Evolutionary conservation across 2,113 vertebrate genomes (phyloP).

Genomic region (Fukomys damarensis): DNA sequence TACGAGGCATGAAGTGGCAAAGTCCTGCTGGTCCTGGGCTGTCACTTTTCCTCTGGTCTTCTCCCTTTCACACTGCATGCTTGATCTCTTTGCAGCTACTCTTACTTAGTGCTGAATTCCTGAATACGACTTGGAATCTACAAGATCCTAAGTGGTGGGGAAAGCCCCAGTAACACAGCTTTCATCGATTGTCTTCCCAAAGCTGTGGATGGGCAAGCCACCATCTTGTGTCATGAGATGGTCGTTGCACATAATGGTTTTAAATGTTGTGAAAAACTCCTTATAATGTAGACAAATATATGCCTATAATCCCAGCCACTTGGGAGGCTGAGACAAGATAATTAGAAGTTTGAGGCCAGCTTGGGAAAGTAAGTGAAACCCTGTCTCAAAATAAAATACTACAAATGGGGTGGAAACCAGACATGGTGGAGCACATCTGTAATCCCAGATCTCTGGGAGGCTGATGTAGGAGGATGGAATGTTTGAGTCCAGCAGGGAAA

Average conservation of each 20-base stretch:
- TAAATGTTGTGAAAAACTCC: not conserved
- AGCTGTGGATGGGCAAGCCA: not conserved
- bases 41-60: rapidly evolving
- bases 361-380: not conserved
- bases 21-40: not conserved
- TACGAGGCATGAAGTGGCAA: rapidly evolving
- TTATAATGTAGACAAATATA: not conserved
- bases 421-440: not conserved
- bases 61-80: rapidly evolving
- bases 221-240: not conserved
- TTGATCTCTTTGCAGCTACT: not conserved
- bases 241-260: not conserved
- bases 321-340: not conserved
- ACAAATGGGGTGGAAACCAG: not conserved
- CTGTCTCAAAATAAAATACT: not conserved
- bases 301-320: not conserved
- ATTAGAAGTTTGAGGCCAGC: not conserved
- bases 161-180: not conserved
- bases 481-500: not conserved
- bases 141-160: too few species aligned
- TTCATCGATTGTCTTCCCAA: not conserved
- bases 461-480: not conserved
- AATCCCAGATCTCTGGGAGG: not conserved
- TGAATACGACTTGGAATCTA: not conserved
- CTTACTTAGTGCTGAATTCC: not conserved